phyloP scores from a whole-genome alignment of 2,888 invertebrate genomes.

The Trissoscelio sp. region DNA sequence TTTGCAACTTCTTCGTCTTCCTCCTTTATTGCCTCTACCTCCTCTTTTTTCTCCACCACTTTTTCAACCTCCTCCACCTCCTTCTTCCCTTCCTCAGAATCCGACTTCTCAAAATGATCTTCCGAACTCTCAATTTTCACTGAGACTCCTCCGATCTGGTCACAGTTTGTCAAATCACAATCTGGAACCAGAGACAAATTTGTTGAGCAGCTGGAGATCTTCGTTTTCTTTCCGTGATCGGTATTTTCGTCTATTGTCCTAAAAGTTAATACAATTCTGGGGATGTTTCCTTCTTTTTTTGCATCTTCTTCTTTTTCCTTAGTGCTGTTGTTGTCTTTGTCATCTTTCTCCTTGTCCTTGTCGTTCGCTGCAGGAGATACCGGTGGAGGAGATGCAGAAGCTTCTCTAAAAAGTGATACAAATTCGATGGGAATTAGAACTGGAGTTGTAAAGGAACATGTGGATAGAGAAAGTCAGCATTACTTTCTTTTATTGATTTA shows the following conservation, averaged over 20 bases:
- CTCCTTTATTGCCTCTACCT: conserved; percentile 60
- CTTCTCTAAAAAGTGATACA: conserved; percentile 18
- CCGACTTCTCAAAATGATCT: conserved; percentile 84
- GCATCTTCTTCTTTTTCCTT: conserved; percentile 56
- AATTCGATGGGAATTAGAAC: no score
- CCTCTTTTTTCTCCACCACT: conserved; percentile 38
- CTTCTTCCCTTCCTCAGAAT: conserved; percentile 83
- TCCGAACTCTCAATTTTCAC: conserved; percentile 82
- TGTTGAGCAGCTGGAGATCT: conserved; percentile 81
- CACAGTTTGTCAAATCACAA: conserved; percentile 79
- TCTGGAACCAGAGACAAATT: conserved; percentile 81
- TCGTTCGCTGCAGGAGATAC: neutral
- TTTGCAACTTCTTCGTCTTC: conserved; percentile 39
- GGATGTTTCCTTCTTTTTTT: conserved; percentile 82
- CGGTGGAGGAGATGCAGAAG: neutral
- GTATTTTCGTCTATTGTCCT: conserved; percentile 83
- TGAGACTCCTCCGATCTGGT: conserved; percentile 81
- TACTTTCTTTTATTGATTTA: no score
- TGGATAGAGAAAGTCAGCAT: no score
- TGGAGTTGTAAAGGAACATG: no score
- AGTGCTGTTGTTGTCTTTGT: conserved; percentile 14
- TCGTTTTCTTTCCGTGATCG: conserved; percentile 81
- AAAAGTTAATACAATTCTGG: conserved; percentile 87
- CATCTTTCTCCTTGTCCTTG: conserved; percentile 39
- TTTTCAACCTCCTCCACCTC: conserved; percentile 5